Conservation (phyloP, 2,797 vertebrate genomes). For the Todus mexicanus region DNA sequence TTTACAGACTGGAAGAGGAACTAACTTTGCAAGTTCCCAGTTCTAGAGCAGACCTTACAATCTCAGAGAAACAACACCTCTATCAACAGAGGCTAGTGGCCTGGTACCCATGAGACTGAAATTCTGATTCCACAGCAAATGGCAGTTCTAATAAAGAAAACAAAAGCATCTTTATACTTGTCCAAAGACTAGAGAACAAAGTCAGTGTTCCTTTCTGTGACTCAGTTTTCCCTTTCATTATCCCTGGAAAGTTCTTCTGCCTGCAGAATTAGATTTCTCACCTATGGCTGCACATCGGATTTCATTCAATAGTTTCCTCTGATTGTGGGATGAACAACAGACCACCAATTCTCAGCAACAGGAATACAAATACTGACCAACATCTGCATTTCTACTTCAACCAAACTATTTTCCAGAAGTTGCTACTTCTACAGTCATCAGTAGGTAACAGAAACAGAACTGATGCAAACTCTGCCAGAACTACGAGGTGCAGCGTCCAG, state of each 20-base stretch:
- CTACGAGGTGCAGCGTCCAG: rapidly evolving
- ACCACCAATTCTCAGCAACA: background rate
- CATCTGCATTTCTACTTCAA: background rate
- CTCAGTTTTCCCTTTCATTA: background rate
- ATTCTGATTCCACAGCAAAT: background rate
- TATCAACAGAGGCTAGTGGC: background rate
- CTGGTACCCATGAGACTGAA: background rate
- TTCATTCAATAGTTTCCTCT: background rate
- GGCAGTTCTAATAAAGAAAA: background rate
- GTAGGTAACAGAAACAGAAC: background rate
- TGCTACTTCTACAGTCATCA: background rate
- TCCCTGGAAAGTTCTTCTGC: background rate
- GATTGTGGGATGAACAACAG: background rate
- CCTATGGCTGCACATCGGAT: rapidly evolving
- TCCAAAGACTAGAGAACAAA: background rate
- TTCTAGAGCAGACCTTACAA: background rate
- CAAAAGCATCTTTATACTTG: background rate
- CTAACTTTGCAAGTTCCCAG: background rate
- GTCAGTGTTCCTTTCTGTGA: background rate
- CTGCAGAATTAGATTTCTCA: background rate
- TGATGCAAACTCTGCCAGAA: background rate
- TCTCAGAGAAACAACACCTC: background rate
- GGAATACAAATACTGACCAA: background rate
- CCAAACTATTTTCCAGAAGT: background rate
- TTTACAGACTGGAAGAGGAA: background rate